phyloP scores from a whole-genome alignment of 2,797 vertebrate genomes.

The Myotis planiceps region DNA sequence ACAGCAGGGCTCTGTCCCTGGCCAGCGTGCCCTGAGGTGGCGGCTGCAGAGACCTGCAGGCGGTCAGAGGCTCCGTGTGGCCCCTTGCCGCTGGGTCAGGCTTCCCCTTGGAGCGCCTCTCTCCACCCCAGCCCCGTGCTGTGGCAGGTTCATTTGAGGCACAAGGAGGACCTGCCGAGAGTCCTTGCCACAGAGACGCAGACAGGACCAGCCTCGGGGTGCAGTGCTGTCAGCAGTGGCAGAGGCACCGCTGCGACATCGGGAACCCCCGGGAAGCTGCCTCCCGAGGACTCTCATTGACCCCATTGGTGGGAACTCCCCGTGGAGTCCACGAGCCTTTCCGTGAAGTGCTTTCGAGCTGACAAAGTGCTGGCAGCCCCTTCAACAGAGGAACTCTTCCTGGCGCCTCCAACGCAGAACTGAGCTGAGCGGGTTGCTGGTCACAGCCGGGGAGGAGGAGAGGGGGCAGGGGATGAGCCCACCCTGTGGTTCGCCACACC shows the following conservation, averaged over 20 bases:
- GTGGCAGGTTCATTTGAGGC: fast-evolving
- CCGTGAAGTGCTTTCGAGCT: fast-evolving
- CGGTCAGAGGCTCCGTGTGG: background rate
- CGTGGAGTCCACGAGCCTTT: fast-evolving
- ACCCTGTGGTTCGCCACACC: too few relatives aligned
- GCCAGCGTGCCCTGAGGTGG: background rate
- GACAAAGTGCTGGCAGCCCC: background rate
- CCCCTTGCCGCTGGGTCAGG: fast-evolving
- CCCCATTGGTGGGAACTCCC: background rate
- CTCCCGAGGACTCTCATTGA: background rate
- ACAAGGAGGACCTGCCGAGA: fast-evolving
- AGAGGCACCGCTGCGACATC: background rate
- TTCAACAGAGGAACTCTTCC: fast-evolving
- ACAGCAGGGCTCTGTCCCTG: background rate
- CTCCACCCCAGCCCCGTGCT: background rate
- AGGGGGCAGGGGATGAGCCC: background rate
- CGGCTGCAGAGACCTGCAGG: too few relatives aligned
- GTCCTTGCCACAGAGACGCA: background rate
- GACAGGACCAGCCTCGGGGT: background rate
- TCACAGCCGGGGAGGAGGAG: too few relatives aligned
- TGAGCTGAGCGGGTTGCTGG: background rate
- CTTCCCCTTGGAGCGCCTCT: background rate
- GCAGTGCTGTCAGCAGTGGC: fast-evolving
- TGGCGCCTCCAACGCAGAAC: fast-evolving
- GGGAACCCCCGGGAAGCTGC: too few relatives aligned